phyloP scores from a whole-genome alignment of 2,888 invertebrate genomes.

The Girardia tigrina region DNA sequence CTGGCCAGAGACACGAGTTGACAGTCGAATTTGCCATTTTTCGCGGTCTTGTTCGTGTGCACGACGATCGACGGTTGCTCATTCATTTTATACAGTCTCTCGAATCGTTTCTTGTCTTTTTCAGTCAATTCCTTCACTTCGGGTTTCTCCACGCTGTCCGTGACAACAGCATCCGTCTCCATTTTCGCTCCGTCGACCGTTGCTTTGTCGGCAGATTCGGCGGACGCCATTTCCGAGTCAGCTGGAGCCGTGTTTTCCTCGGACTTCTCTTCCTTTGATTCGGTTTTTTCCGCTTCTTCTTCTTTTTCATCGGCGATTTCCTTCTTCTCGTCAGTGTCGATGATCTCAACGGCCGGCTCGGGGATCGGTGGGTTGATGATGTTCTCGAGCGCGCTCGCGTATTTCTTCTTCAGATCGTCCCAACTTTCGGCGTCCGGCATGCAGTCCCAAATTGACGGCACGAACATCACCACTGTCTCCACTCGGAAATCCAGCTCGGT shows the following conservation, averaged over 20 bases:
- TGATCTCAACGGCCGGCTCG: not conserved
- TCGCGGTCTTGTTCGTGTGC: slow-evolving; percentile 65
- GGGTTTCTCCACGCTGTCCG: slow-evolving; percentile 41
- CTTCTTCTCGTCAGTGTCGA: slow-evolving; percentile 12
- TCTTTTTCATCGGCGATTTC: not conserved
- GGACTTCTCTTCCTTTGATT: not conserved
- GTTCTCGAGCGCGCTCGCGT: not conserved
- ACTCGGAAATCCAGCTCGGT: slow-evolving; percentile 10
- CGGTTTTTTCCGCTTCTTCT: not conserved
- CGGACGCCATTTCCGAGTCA: not conserved
- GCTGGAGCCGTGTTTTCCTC: not conserved
- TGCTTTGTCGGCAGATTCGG: too few species aligned
- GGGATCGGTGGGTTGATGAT: slow-evolving; percentile 6
- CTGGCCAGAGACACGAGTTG: slow-evolving; percentile 66
- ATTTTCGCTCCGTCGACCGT: too few species aligned
- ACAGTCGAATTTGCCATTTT: slow-evolving; percentile 82
- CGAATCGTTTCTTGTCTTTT: slow-evolving; percentile 56
- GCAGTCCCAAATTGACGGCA: slow-evolving; percentile 92
- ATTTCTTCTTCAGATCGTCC: not conserved
- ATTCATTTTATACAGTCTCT: slow-evolving; percentile 59
- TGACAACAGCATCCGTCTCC: not conserved
- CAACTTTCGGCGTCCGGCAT: slow-evolving; percentile 60
- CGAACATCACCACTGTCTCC: slow-evolving; percentile 90
- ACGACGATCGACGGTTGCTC: slow-evolving; percentile 66
- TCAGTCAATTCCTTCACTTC: slow-evolving; percentile 37